These are phyloP conservation scores for Maconellicoccus hirsutus DNA, from an alignment of 1,140 invertebrate genomes.

Conservation along the genomic window DNA sequence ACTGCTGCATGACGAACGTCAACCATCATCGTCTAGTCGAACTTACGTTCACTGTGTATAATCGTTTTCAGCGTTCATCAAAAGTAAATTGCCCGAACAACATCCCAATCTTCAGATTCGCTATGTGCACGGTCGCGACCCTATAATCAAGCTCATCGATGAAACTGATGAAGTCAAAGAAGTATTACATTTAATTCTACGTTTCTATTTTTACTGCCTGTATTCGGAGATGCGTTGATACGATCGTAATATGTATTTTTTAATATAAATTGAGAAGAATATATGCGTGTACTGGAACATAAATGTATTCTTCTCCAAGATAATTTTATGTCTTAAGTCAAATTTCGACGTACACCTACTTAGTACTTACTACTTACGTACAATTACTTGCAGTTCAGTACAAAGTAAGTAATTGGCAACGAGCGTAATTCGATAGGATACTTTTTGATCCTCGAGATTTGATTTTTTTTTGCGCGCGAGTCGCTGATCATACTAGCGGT, in stretches of 20 bases:
- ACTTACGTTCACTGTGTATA: background rate
- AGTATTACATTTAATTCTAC: slow-evolving; percentile 28
- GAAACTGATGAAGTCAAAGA: slow-evolving; percentile 68
- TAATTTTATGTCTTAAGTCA: too few species aligned
- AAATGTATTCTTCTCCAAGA: too few species aligned
- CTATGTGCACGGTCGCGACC: slow-evolving; percentile 82
- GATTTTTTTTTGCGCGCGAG: too few species aligned
- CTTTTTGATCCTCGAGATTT: too few species aligned
- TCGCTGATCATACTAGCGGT: too few species aligned
- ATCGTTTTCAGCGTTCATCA: slow-evolving; percentile 63
- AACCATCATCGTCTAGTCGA: slow-evolving; percentile 22
- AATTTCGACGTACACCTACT: too few species aligned
- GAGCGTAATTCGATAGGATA: too few species aligned
- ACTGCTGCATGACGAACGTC: background rate
- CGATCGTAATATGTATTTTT: background rate
- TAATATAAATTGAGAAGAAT: too few species aligned
- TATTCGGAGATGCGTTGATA: background rate
- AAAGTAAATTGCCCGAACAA: slow-evolving; percentile 69
- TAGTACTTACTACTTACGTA: too few species aligned
- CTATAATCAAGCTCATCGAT: slow-evolving; percentile 80
- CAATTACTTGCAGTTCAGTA: too few species aligned
- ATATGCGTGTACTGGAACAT: too few species aligned
- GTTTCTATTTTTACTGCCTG: background rate
- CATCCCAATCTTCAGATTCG: slow-evolving; percentile 81
- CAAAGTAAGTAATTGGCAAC: too few species aligned